These are phyloP conservation scores for Amphipyra tragopoginis DNA, from an alignment of 2,888 invertebrate genomes.

Conservation along the genomic window DNA sequence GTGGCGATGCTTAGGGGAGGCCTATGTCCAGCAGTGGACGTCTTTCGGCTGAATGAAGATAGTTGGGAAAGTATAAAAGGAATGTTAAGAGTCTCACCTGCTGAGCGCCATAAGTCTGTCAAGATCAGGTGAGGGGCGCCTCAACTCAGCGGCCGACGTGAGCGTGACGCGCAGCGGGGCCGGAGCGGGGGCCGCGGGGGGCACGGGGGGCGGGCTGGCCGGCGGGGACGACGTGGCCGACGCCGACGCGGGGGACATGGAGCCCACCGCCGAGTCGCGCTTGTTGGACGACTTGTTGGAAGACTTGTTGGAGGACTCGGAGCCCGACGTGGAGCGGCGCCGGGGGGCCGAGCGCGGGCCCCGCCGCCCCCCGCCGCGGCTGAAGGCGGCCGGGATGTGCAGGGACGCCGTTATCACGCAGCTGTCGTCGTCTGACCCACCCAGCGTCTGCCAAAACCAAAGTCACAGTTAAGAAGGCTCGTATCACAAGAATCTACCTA, in stretches of 20 bases:
- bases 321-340: constrained; percentile 80
- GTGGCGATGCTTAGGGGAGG: too few species aligned
- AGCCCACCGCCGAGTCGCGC: constrained; percentile 85
- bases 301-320: constrained; percentile 67
- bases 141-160: constrained; percentile 90
- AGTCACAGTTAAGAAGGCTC: too few species aligned
- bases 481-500: too few species aligned
- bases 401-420: constrained; percentile 94
- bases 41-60: too few species aligned
- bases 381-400: constrained; percentile 92
- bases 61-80: too few species aligned
- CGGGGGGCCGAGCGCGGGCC: constrained; percentile 69
- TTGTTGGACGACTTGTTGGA: constrained; percentile 52
- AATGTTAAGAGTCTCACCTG: constrained; percentile 59
- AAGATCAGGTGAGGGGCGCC: constrained; percentile 79
- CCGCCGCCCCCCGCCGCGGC: constrained; percentile 70
- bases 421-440: constrained; percentile 91
- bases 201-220: constrained; percentile 71
- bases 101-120: constrained; percentile 79
- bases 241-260: constrained; percentile 77
- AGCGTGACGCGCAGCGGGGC: constrained; percentile 88
- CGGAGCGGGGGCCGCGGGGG: constrained; percentile 52
- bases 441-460: constrained; percentile 80
- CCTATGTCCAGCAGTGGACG: too few species aligned
- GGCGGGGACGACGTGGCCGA: constrained; percentile 86